These are phyloP conservation scores for Falcunculus frontatus DNA, from an alignment of 2,113 vertebrate genomes.

Conservation along the genomic window DNA sequence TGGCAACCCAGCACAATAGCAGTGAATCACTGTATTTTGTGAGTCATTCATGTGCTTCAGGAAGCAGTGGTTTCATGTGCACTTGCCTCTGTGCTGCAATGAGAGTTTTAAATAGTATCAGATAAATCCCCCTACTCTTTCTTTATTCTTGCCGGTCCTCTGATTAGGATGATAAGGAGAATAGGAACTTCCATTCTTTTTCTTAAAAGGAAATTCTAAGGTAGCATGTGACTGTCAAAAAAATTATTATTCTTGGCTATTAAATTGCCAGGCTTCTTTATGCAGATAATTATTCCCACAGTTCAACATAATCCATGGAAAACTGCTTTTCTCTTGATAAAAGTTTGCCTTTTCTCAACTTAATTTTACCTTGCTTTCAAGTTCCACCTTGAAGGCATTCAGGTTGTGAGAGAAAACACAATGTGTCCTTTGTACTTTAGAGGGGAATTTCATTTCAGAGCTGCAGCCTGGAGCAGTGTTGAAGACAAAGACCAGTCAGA, in stretches of 20 bases:
- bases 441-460: background rate
- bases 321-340: background rate
- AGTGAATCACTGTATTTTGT: background rate
- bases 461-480: background rate
- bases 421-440: background rate
- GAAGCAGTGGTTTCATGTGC: background rate
- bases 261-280: background rate
- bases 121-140: background rate
- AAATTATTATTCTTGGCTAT: background rate
- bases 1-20: background rate
- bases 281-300: background rate
- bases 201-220: background rate
- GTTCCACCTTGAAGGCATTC: background rate
- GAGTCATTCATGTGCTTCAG: background rate
- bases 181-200: background rate
- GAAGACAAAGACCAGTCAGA: background rate
- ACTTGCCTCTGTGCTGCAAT: background rate
- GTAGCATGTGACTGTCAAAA: background rate
- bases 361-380: background rate
- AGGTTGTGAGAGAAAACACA: background rate
- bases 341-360: background rate
- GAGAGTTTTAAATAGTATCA: background rate
- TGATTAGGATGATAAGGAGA: background rate
- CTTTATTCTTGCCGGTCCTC: background rate
- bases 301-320: background rate